Base-by-base conservation (phyloP, 2,113 vertebrate species). In the Ovibos moschatus region DNA sequence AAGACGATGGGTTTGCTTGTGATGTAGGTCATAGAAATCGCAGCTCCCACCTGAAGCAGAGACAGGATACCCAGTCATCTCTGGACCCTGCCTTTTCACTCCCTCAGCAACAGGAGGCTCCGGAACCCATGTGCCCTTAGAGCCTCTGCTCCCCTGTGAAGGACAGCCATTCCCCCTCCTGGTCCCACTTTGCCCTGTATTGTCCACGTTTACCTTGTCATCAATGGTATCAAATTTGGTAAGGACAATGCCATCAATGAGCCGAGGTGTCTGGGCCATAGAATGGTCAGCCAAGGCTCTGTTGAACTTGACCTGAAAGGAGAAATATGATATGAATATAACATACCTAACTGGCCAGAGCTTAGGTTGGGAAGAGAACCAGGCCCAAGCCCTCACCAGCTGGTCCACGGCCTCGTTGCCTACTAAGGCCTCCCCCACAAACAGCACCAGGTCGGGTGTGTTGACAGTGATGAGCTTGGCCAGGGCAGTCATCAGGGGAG, bases 21-120 rank as follows among this genome's bases (percentile, higher is more conserved):
- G 99, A 99, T 99, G 99, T 99, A 99, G 3, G 99, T 99, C 99
- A 99, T 99, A 94, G 99, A 99, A 98, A 99, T 99, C 96, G 99
- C 99, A 7, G 99, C 99, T 0, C 99, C 99, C 0, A 99, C 99
- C 99, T 99, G 98, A 85, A 74, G 0, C 78, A 97, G 45, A 97
- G 28, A 96, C 96, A 87, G 36, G 51, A 93, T 2, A 71, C 40
- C 33, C 58, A 53, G 5, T 98, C 67, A 93, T 5, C 40, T 86
- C 27, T 23, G 62, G 36, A 40, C 40, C 51, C 36, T 82, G n/a
- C 36, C 9, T 21, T 4, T 57, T 27, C 16, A 40, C 23, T 17
- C 33, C n/a, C 60, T 40, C 15, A 17, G 51, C 64, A 36, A 78
- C 3, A 28, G 81, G 33, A 47, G 36, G 30, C n/a, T 94, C 7